Evolutionary conservation across 2,113 vertebrate genomes (phyloP).

Genomic region (Megalops atlanticus): DNA sequence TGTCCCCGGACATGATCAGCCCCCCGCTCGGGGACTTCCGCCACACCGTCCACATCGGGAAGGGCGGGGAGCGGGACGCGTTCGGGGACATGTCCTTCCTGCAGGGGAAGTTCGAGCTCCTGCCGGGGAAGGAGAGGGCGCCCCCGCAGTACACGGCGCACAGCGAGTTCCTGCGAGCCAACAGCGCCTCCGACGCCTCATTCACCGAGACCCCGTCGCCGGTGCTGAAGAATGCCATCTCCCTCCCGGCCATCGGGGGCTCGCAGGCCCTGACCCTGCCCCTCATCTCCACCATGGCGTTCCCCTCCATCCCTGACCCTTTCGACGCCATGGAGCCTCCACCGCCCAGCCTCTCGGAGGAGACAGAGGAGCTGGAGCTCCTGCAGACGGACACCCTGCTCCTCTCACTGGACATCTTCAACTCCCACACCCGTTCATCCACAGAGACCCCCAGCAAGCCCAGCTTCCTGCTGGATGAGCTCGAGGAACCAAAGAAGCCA

Average conservation of each 20-base stretch:
- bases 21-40: conserved; percentile 97
- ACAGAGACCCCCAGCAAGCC: conserved; percentile 53
- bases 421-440: conserved; percentile 51
- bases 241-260: conserved; percentile 91
- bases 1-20: conserved; percentile 98
- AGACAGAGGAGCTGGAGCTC: conserved; percentile 63
- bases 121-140: conserved; percentile 80
- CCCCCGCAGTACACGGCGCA: conserved; percentile 74
- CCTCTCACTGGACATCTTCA: conserved; percentile 64
- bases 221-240: conserved; percentile 97
- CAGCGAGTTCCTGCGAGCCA: conserved; percentile 84
- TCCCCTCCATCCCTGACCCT: conserved; percentile 79
- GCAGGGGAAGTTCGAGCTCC: conserved; percentile 92
- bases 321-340: conserved; percentile 71
- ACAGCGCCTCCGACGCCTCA: conserved; percentile 91
- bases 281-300: conserved; percentile 79
- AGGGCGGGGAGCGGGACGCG: conserved; percentile 88
- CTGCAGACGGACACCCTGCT: conserved; percentile 67
- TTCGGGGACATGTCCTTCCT: conserved; percentile 98
- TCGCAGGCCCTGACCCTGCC: conserved; percentile 92
- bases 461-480: conserved; percentile 56
- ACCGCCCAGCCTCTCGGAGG: conserved; percentile 26
- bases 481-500: conserved; percentile 72
- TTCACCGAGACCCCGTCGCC: conserved; percentile 90
- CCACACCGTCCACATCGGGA: conserved; percentile 96